Conservation (phyloP, 2,113 vertebrate species). For the Budorcas taxicolor region DNA sequence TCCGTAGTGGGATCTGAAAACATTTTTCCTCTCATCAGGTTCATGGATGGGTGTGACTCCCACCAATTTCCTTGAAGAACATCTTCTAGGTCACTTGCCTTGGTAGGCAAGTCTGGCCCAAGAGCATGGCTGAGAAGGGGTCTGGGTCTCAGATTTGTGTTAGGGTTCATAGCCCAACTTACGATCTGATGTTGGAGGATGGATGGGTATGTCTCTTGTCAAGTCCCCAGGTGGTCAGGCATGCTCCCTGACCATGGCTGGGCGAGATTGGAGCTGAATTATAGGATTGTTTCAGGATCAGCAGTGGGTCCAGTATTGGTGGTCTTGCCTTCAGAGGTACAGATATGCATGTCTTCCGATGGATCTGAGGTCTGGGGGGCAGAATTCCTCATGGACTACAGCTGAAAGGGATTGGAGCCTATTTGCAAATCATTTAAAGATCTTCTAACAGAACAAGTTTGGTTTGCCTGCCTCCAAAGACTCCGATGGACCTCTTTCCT, state of each 20-base stretch:
- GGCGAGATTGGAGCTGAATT: neutral
- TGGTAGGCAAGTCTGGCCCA: neutral
- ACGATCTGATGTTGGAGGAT: neutral
- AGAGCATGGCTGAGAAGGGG: neutral
- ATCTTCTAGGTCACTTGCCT: neutral
- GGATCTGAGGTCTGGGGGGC: accelerated
- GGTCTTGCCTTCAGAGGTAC: neutral
- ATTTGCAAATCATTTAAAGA: neutral
- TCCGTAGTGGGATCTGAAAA: neutral
- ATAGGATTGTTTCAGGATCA: neutral
- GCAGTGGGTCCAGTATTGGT: neutral
- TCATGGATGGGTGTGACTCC: neutral
- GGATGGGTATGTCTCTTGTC: no score
- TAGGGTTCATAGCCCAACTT: neutral
- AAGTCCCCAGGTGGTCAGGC: neutral
- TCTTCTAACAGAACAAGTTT: neutral
- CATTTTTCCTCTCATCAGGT: neutral
- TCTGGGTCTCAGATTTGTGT: neutral
- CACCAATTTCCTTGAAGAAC: neutral
- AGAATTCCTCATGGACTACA: neutral
- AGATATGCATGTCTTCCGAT: neutral
- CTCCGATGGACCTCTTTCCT: neutral
- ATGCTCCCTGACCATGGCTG: neutral
- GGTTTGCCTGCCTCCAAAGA: neutral
- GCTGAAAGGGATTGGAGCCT: neutral